Evolutionary conservation across 1,140 invertebrate genomes (phyloP).

Genomic region (Aphelinus certus): DNA sequence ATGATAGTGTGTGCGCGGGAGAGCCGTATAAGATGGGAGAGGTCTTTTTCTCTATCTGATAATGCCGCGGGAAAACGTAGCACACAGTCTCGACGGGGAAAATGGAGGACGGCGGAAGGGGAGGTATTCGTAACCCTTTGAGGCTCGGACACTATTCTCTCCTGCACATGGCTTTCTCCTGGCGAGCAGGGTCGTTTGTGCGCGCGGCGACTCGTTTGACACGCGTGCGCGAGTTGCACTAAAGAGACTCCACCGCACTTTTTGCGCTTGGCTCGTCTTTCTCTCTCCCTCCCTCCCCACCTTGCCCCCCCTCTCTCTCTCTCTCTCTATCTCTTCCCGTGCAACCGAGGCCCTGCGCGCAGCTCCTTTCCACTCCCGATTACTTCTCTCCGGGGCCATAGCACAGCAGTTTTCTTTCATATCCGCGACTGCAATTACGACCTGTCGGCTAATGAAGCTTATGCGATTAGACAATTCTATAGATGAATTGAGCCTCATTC

Average conservation of each 20-base stretch:
- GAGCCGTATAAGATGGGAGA: background rate
- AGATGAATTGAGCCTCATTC: no score
- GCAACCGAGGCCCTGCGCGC: background rate
- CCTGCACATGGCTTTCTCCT: background rate
- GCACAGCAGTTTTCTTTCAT: background rate
- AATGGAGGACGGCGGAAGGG: background rate
- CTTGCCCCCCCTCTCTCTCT: background rate
- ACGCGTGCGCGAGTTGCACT: background rate
- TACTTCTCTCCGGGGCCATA: background rate
- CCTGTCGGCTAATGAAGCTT: slow-evolving; percentile 3
- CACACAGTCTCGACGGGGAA: no score
- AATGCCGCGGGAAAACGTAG: no score
- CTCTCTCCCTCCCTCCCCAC: background rate
- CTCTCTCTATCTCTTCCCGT: background rate
- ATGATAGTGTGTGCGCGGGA: background rate
- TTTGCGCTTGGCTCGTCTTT: background rate
- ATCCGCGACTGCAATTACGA: slow-evolving; percentile 10
- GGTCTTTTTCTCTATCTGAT: no score
- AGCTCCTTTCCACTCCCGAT: background rate
- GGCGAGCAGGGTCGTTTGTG: background rate
- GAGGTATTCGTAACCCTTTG: slow-evolving; percentile 13
- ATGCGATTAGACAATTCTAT: background rate
- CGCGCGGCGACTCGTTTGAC: background rate
- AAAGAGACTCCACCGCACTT: background rate
- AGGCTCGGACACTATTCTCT: slow-evolving; percentile 1